Conservation (phyloP, 1,140 invertebrate genomes). For the Episyrphus balteatus region DNA sequence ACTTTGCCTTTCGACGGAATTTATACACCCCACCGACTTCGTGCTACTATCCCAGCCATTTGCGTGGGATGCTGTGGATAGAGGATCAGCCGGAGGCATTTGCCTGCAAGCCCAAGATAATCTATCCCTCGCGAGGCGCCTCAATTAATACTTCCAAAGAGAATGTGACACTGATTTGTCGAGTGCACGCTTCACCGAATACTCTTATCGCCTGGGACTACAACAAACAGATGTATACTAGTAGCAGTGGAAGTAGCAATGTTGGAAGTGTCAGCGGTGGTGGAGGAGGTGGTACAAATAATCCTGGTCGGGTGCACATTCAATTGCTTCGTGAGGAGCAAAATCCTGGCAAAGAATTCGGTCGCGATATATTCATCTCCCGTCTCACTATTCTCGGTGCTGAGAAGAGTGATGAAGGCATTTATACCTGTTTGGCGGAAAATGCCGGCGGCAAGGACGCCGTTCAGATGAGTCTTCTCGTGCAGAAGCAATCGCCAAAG, state of each 20-base stretch:
- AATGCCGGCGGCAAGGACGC: conserved; percentile 71
- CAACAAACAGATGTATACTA: conserved; percentile 37
- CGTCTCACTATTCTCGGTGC: conserved; percentile 63
- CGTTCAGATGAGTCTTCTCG: conserved; percentile 38
- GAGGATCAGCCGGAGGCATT: conserved; percentile 58
- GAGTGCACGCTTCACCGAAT: conserved; percentile 59
- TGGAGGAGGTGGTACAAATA: conserved; percentile 15
- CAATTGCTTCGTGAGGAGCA: conserved; percentile 17
- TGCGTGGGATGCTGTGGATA: conserved; percentile 57
- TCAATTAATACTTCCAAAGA: conserved; percentile 46
- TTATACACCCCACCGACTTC: conserved; percentile 51
- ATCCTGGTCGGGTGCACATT: conserved; percentile 13
- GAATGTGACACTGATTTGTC: conserved; percentile 63
- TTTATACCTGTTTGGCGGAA: conserved; percentile 72
- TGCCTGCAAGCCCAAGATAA: conserved; percentile 68
- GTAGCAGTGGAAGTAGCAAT: not conserved
- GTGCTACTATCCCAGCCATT: conserved; percentile 53
- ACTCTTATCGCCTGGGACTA: conserved; percentile 64
- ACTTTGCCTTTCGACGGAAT: conserved; percentile 59
- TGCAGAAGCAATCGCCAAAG: conserved; percentile 9
- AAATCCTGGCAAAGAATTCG: conserved; percentile 12
- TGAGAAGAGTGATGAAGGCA: conserved; percentile 62
- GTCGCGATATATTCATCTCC: conserved; percentile 17
- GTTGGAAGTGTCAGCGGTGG: conserved; percentile 4
- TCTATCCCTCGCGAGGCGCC: conserved; percentile 42